These are phyloP conservation scores for Umimayanthus kanabou DNA, from an alignment of 92 coral and sea anemone genomes.

Conservation along the genomic window DNA sequence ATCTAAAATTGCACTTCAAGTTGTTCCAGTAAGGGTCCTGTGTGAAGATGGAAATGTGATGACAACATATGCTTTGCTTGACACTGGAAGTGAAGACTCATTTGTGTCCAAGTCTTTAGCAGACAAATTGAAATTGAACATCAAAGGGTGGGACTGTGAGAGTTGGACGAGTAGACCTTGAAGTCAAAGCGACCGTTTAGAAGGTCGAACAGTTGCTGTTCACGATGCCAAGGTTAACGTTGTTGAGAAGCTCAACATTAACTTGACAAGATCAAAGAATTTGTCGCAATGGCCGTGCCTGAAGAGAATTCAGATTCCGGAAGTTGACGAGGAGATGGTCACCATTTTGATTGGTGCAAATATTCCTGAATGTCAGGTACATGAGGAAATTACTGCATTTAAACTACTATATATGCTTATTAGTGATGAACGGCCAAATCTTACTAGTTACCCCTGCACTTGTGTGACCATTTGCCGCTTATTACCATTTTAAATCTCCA, in stretches of 20 bases:
- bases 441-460: too few relatives aligned
- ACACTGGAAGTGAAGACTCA: slow-evolving; percentile 64
- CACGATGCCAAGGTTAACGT: slow-evolving; percentile 42
- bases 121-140: slow-evolving; percentile 44
- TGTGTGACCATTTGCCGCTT: too few relatives aligned
- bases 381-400: too few relatives aligned
- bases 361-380: slow-evolving; percentile 53
- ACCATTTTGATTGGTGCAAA: slow-evolving; percentile 48
- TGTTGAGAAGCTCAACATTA: slow-evolving; percentile 35
- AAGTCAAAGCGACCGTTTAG: slow-evolving; percentile 21
- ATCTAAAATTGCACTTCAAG: neutral
- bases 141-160: slow-evolving; percentile 39
- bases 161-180: slow-evolving; percentile 51
- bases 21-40: slow-evolving; percentile 36
- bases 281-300: slow-evolving; percentile 48
- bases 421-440: too few relatives aligned
- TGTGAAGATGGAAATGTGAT: slow-evolving; percentile 42
- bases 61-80: slow-evolving; percentile 54
- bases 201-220: slow-evolving; percentile 41
- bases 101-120: slow-evolving; percentile 44
- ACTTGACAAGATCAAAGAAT: slow-evolving; percentile 17
- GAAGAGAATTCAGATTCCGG: slow-evolving; percentile 34
- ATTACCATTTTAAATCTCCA: too few relatives aligned
- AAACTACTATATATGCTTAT: too few relatives aligned
- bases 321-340: slow-evolving; percentile 38